Base-by-base conservation (phyloP, 1,140 invertebrate genomes). In the Drosophila mayri region DNA sequence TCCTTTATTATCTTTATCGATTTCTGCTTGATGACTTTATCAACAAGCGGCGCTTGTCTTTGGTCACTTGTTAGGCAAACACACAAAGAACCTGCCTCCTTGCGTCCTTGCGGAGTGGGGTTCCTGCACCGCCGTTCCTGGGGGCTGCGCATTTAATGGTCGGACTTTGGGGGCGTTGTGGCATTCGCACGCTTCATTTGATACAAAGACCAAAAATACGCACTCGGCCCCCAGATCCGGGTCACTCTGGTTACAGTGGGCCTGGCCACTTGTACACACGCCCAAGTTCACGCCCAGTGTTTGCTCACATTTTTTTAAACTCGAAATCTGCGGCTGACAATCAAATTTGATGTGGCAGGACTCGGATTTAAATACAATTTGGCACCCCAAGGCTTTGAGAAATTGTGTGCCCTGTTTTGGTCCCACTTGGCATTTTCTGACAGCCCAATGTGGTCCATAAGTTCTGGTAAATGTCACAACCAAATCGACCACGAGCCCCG, bases 101-200 rank as follows among this genome's bases (percentile, higher is more conserved):
- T 22, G 35, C 35, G 35, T n/a, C 47, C 47, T 43, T 38, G 43
- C 20, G 22, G 6, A 46, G 65, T 40, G 41, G 41, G 55, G 38
- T 20, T 82, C 79, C 76, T 79, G 83, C 84, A 83, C 76, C 64
- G 79, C 79, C 72, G 63, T 64, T 65, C 70, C 65, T 76, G 28
- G 41, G 67, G 37, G 71, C 64, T 87, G 84, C 84, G 80, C 83
- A 80, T 84, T 88, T 87, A 87, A 83, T 88, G 84, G 64, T 18
- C 60, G 22, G 55, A 16, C 40, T 52, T 58, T 25, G 20, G 44
- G 83, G 83, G 83, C 84, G 80, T 80, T 88, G 62, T 77, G 84
- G 80, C 84, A 90, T 90, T 88, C 79, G 80, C 80, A 88, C 85
- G 84, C 84, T 88, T 88, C 84, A 88, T 88, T 88, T 84, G 84